Conservation (phyloP, 2,797 vertebrate genomes). For the Labeo calbasu region DNA sequence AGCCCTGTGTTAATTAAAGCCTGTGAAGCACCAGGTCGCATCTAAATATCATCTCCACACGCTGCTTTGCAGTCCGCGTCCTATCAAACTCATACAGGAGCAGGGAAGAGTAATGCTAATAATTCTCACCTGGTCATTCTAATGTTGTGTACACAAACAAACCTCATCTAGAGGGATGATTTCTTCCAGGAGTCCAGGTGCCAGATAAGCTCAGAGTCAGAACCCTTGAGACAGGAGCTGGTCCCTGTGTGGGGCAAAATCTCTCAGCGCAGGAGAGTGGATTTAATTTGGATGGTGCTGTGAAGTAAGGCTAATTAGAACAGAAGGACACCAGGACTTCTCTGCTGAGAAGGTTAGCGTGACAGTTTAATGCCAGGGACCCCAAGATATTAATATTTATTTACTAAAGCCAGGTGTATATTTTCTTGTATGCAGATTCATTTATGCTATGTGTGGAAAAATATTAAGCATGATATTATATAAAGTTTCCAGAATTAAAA, state of each 20-base stretch:
- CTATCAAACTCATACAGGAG: conserved; percentile 71
- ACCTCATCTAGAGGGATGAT: conserved; percentile 27
- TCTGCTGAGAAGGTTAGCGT: not conserved
- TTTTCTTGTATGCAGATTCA: not conserved
- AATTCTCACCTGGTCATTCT: not conserved
- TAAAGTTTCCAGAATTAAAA: not conserved
- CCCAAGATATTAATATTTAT: not conserved
- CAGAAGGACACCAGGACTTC: not conserved
- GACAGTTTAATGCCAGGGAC: not conserved
- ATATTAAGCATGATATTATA: not conserved
- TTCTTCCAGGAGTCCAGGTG: not conserved
- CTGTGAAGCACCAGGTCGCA: conserved; percentile 67
- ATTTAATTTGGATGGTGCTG: not conserved
- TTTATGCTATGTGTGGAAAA: not conserved
- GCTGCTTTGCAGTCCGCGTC: conserved; percentile 67
- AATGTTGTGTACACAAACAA: conserved; percentile 35
- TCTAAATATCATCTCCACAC: conserved; percentile 73
- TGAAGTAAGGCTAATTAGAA: conserved; percentile 4
- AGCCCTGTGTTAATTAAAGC: conserved; percentile 74
- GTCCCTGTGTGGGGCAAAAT: not conserved
- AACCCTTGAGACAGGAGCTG: conserved; percentile 18
- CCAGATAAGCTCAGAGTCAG: conserved; percentile 15
- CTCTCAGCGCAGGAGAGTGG: not conserved
- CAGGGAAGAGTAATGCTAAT: conserved; percentile 58
- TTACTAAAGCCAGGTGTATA: not conserved